phyloP scores from a whole-genome alignment of 1,140 invertebrate species.

The Bombus pascuorum region DNA sequence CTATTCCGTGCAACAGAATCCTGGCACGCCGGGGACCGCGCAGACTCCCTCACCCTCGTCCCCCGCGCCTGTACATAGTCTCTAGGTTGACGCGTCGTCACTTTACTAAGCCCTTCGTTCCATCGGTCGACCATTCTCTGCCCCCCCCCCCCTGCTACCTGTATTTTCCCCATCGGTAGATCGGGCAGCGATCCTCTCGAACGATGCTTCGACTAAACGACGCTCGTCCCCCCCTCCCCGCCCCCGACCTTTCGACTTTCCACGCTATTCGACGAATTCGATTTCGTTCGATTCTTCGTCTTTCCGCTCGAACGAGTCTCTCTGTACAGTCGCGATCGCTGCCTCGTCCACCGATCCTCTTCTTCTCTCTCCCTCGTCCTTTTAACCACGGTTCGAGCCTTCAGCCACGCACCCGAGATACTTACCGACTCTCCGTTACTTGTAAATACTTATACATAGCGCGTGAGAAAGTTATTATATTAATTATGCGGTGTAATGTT shows the following conservation, averaged over 20 bases:
- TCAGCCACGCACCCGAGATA: conserved; percentile 16
- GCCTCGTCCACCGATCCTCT: conserved; percentile 1
- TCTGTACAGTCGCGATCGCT: conserved; percentile 33
- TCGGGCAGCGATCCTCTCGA: background rate
- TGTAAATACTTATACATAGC: conserved; percentile 82
- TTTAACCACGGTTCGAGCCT: background rate
- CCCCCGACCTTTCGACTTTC: no score
- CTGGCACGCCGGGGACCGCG: conserved; percentile 77
- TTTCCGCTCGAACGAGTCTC: no score
- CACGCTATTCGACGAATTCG: no score
- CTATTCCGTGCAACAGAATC: conserved; percentile 75
- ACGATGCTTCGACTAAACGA: background rate
- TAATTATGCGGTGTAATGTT: conserved; percentile 71
- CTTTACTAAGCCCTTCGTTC: background rate
- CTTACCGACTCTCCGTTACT: conserved; percentile 64
- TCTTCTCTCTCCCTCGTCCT: background rate
- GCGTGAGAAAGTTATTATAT: conserved; percentile 63
- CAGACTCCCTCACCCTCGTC: conserved; percentile 81
- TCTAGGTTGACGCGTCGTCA: conserved; percentile 65
- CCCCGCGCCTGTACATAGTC: conserved; percentile 82
- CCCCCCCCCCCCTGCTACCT: background rate
- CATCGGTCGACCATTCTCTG: background rate
- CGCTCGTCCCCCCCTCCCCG: no score
- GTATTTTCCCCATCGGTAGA: background rate
- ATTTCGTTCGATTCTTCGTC: no score